These are phyloP conservation scores for Lagopus leucura DNA, from an alignment of 2,113 vertebrate genomes.

Conservation along the genomic window DNA sequence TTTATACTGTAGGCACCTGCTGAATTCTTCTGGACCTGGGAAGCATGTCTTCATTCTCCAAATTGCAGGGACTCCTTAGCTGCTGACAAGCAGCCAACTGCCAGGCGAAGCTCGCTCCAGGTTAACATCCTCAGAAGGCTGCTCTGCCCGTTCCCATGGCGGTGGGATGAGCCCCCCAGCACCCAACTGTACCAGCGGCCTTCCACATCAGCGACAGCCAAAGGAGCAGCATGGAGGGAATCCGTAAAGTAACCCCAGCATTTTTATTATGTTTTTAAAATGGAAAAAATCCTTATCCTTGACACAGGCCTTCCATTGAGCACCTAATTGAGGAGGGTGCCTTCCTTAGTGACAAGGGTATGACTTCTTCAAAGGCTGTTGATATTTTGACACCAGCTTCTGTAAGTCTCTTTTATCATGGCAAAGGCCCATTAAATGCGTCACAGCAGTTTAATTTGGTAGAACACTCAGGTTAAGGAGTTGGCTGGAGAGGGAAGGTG, in stretches of 20 bases:
- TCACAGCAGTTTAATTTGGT: no score
- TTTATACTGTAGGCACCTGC: not conserved
- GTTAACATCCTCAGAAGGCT: not conserved
- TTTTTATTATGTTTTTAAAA: not conserved
- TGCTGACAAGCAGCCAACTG: not conserved
- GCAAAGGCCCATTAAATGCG: accelerated
- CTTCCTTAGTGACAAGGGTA: not conserved
- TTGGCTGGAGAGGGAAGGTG: not conserved
- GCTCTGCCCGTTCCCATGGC: not conserved
- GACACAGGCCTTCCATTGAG: not conserved
- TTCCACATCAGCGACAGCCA: not conserved
- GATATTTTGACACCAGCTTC: not conserved
- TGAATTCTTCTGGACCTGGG: not conserved
- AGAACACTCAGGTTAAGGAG: not conserved
- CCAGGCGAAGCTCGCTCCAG: not conserved
- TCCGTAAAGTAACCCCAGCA: not conserved
- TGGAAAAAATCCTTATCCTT: not conserved
- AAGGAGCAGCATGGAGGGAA: not conserved
- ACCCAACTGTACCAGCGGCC: not conserved
- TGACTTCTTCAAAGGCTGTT: not conserved
- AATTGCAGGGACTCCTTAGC: not conserved
- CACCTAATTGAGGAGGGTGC: not conserved
- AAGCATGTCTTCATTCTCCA: not conserved
- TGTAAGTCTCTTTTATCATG: not conserved
- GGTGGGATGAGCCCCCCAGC: not conserved